These are phyloP conservation scores for Promerops cafer DNA, from an alignment of 2,113 vertebrate genomes.

Conservation along the genomic window DNA sequence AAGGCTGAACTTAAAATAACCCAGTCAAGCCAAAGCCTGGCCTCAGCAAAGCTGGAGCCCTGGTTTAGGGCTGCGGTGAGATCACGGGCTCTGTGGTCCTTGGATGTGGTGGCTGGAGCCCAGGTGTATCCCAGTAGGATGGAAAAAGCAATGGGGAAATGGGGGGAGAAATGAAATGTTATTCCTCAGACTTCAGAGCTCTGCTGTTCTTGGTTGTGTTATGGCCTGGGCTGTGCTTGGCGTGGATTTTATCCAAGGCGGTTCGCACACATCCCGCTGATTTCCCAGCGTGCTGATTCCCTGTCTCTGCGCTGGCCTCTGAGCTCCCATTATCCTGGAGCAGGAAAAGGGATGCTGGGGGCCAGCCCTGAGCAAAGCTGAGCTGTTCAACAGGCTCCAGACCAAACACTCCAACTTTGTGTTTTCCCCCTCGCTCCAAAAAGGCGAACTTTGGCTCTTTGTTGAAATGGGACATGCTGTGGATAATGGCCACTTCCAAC, in stretches of 20 bases:
- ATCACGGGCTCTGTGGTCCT: not conserved
- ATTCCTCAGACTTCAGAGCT: not conserved
- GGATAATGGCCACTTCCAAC: not conserved
- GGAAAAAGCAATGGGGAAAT: not conserved
- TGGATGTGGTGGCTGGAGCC: not conserved
- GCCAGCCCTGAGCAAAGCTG: not conserved
- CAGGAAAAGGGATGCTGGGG: constrained; percentile 15
- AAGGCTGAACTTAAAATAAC: not conserved
- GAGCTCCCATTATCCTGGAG: constrained; percentile 8
- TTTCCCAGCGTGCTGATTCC: constrained; percentile 20
- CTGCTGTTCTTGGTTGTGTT: not conserved
- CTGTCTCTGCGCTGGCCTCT: not conserved
- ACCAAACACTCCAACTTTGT: not conserved
- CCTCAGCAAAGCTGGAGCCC: not conserved
- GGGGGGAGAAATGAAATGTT: not conserved
- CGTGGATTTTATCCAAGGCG: constrained; percentile 10
- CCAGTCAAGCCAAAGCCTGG: not conserved
- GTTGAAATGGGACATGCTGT: not conserved
- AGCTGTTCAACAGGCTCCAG: not conserved
- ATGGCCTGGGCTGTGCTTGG: not conserved
- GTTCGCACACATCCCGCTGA: not conserved
- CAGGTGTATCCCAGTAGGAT: not conserved
- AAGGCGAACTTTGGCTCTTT: not conserved
- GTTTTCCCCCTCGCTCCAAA: not conserved
- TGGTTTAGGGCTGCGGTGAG: not conserved